Base-by-base conservation (phyloP, 2,888 invertebrate genomes). In the Drosophila mercatorum region DNA sequence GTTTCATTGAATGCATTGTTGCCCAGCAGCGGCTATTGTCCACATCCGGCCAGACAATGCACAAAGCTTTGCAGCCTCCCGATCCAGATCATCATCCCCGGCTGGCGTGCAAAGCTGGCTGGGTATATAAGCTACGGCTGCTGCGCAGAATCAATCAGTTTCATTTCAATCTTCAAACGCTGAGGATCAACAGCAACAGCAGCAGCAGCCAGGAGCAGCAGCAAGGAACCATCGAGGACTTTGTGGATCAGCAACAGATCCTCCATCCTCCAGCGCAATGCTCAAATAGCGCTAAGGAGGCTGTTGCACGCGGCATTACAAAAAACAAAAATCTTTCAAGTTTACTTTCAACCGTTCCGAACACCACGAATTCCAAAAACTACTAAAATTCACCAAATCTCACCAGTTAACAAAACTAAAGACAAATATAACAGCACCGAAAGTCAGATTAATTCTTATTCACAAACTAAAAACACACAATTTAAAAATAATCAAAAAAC, bases 131-230 rank as follows among this genome's bases (percentile, higher is more conserved):
- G 26, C 72, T 60, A 58, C 73, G 74, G 80, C 82, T 85, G 83
- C 83, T 90, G 90, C 91, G 90, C 79, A 88, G 88, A 86, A 88
- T 87, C 89, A 90, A 83, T 91, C 91, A 91, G 91, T 91, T 91
- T 91, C 91, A 91, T 90, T 91, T 89, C 91, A 91, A 83, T 88
- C 88, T 84, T 88, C 88, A 84, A 79, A 80, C 90, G 79, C 78
- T 83, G 78, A 84, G 85, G 90, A 90, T 89, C 91, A 83, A 69
- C 74, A 77, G 76, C 76, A 81, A 70, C 72, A 79, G 75, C 67
- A 81, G 34, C 49, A 51, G 72, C 60, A 82, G 84, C 58, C 70
- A 75, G 75, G 74, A 81, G 72, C 70, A 75, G 75, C 59, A 79
- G 78, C 70, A 70, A 63, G 75, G 66, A 71, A 73, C 82, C 80